Percentiles rank a stretch among this genome's conserved stretches.
These are phyloP conservation scores for Dorcus parallelipipedus DNA, from an alignment of 2,888 invertebrate genomes.

Conservation along the genomic window DNA sequence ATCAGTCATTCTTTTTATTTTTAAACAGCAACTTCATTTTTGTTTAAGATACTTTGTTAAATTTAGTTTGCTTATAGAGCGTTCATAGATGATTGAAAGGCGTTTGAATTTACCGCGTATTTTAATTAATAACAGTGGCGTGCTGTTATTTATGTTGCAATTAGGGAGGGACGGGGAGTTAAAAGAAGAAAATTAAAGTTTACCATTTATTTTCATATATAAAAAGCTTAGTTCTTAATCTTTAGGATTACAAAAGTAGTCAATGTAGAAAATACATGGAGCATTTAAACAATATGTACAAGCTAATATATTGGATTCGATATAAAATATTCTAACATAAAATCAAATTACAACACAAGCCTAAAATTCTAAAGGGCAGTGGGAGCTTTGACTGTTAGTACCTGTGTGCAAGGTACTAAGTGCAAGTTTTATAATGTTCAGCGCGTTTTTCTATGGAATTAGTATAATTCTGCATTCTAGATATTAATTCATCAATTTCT, in stretches of 20 bases:
- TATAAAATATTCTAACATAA: slow-evolving; percentile 2
- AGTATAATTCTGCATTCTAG: slow-evolving; percentile 61
- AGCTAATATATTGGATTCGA: slow-evolving; percentile 8
- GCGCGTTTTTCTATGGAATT: slow-evolving; percentile 59
- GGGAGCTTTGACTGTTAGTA: background rate
- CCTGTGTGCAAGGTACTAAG: slow-evolving; percentile 1
- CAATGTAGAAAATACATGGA: slow-evolving; percentile 7
- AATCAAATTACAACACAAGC: background rate
- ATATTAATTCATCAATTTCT: slow-evolving; percentile 60
- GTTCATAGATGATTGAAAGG: too few relatives aligned
- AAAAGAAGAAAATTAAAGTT: background rate
- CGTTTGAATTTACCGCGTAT: too few relatives aligned
- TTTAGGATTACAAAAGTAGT: slow-evolving; percentile 2
- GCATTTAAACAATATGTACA: slow-evolving; percentile 14
- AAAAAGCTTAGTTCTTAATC: background rate
- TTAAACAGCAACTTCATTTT: background rate
- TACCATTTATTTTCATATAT: background rate
- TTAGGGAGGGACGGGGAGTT: too few relatives aligned
- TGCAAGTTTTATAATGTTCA: slow-evolving; percentile 54
- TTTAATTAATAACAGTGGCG: too few relatives aligned
- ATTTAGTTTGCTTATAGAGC: too few relatives aligned
- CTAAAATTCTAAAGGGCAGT: background rate
- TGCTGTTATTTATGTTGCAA: too few relatives aligned
- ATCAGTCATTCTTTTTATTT: background rate
- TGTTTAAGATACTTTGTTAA: too few relatives aligned